phyloP scores from a whole-genome alignment of 2,888 invertebrate species.

The Brenthis hecate region DNA sequence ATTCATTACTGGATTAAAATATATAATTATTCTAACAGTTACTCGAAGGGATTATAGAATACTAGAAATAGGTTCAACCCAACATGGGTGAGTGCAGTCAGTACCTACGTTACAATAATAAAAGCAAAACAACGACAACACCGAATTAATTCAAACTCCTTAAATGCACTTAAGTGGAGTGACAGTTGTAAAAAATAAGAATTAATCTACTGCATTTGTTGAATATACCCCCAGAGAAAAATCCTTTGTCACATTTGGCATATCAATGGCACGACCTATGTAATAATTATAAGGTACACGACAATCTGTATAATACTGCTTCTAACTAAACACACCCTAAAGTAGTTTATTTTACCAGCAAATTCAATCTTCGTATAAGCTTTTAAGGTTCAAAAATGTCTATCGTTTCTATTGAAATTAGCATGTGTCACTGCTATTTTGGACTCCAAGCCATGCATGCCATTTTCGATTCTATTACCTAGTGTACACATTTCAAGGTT shows the following conservation, averaged over 20 bases:
- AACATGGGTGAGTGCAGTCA: too few relatives aligned
- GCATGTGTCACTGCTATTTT: conserved; percentile 56
- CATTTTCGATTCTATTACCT: conserved; percentile 42
- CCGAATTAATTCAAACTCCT: not conserved
- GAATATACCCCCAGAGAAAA: conserved; percentile 41
- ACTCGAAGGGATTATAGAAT: too few relatives aligned
- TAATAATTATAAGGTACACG: conserved; percentile 77
- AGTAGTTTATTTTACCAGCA: conserved; percentile 42
- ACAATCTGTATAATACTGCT: conserved; percentile 64
- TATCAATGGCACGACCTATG: conserved; percentile 74
- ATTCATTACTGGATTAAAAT: too few relatives aligned
- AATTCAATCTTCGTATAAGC: conserved; percentile 42
- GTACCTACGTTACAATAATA: too few relatives aligned
- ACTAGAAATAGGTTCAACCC: too few relatives aligned
- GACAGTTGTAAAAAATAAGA: conserved; percentile 33
- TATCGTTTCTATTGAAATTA: conserved; percentile 53
- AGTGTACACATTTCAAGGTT: conserved; percentile 44
- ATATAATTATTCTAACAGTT: too few relatives aligned
- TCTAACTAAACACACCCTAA: conserved; percentile 68
- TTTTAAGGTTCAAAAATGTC: conserved; percentile 47
- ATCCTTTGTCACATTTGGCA: conserved; percentile 62
- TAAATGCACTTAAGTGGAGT: conserved; percentile 24
- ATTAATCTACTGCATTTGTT: conserved; percentile 40
- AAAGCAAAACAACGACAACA: not conserved
- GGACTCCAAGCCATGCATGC: conserved; percentile 1